phyloP scores from a whole-genome alignment of 1,140 invertebrate genomes.

The Drosophila subpulchrella region DNA sequence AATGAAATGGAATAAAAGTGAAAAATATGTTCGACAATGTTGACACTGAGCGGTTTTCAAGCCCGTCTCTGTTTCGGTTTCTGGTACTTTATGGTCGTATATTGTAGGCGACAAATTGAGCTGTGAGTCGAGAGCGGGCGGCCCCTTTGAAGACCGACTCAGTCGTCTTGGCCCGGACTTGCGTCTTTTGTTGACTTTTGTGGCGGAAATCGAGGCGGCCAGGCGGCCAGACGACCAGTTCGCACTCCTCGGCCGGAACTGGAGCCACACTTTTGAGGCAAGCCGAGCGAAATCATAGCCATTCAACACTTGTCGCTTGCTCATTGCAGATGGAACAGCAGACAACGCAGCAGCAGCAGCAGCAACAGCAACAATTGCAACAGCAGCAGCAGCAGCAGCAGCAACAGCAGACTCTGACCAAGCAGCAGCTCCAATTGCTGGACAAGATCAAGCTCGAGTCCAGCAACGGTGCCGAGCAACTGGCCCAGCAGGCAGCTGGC shows the following conservation, averaged over 20 bases:
- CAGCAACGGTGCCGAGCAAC: slow-evolving; percentile 57
- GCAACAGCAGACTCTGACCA: slow-evolving; percentile 60
- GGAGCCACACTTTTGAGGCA: slow-evolving; percentile 74
- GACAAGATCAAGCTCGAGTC: slow-evolving; percentile 77
- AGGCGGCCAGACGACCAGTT: slow-evolving; percentile 62
- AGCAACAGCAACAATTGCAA: slow-evolving; percentile 61
- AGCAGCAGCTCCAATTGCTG: slow-evolving; percentile 71
- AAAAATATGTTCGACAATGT: slow-evolving; percentile 69
- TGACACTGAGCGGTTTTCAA: slow-evolving; percentile 42
- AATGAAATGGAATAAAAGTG: slow-evolving; percentile 68
- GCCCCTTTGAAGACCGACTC: slow-evolving; percentile 36
- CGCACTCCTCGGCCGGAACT: slow-evolving; percentile 75
- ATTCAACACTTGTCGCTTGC: slow-evolving; percentile 71
- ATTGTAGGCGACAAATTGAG: slow-evolving; percentile 83
- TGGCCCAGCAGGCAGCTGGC: slow-evolving; percentile 30
- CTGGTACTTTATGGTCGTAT: slow-evolving; percentile 55
- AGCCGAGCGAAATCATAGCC: slow-evolving; percentile 50
- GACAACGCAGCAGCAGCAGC: slow-evolving; percentile 68
- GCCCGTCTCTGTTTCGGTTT: slow-evolving; percentile 21
- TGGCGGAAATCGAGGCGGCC: slow-evolving; percentile 72
- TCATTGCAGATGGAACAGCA: slow-evolving; percentile 83
- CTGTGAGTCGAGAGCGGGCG: slow-evolving; percentile 29
- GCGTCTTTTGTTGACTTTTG: slow-evolving; percentile 53
- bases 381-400: slow-evolving; percentile 54
- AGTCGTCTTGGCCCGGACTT: slow-evolving; percentile 31